phyloP scores from a whole-genome alignment of 2,113 vertebrate species.

The Cheilinus undulatus region DNA sequence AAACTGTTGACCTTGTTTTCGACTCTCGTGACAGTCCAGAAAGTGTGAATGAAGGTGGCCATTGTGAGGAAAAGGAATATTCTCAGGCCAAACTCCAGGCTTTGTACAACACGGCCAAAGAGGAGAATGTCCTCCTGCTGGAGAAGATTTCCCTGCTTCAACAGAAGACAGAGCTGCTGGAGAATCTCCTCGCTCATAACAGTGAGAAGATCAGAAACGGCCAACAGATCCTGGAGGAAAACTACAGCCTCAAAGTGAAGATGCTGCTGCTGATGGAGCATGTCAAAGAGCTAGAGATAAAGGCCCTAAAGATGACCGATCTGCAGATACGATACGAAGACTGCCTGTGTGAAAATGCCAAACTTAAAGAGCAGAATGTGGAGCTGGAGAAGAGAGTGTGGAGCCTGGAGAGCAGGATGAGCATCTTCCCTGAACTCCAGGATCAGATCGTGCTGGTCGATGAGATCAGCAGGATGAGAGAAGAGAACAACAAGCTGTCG shows the following conservation, averaged over 20 bases:
- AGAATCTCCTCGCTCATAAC: constrained; percentile 64
- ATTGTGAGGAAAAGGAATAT: constrained; percentile 58
- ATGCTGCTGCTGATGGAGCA: constrained; percentile 65
- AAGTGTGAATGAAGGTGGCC: constrained; percentile 57
- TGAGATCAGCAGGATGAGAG: constrained; percentile 40
- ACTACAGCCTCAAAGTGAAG: constrained; percentile 71
- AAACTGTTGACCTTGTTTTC: not conserved
- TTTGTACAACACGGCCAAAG: constrained; percentile 74
- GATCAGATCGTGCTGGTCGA: constrained; percentile 58
- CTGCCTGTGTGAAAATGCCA: constrained; percentile 57
- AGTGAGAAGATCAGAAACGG: constrained; percentile 53
- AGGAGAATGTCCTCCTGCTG: constrained; percentile 80
- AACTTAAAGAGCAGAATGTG: constrained; percentile 65
- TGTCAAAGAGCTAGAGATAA: constrained; percentile 67
- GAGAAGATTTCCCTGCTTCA: constrained; percentile 79
- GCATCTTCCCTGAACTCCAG: constrained; percentile 34
- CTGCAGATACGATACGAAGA: constrained; percentile 68
- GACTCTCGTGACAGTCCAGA: constrained; percentile 49
- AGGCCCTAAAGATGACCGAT: constrained; percentile 29
- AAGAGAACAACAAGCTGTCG: constrained; percentile 59
- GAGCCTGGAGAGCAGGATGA: constrained; percentile 64
- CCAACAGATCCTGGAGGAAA: constrained; percentile 75
- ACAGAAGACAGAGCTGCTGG: constrained; percentile 73
- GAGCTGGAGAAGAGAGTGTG: constrained; percentile 61
- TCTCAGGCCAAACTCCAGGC: constrained; percentile 62